A percentile compares a stretch with the other conserved stretches of the same genome.
Conservation (phyloP, 2,113 vertebrate species). For the Seriola rivoliana region DNA sequence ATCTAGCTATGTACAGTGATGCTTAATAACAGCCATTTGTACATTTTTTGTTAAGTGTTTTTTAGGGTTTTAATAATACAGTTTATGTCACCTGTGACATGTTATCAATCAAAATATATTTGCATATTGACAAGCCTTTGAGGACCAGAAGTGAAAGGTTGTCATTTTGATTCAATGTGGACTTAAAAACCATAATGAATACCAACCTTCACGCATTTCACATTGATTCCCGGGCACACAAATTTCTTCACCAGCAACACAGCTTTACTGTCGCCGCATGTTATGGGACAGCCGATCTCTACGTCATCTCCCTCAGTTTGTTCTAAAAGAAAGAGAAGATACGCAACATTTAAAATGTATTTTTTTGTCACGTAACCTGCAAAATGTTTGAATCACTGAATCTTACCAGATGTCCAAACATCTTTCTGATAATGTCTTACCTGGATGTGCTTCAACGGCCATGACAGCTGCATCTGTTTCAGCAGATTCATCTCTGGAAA, state of each 20-base stretch:
- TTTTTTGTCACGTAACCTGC: not conserved
- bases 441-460: constrained; percentile 89
- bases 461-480: constrained; percentile 90
- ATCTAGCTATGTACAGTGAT: not conserved
- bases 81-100: not conserved
- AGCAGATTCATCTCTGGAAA: constrained; percentile 88
- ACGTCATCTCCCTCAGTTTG: constrained; percentile 90
- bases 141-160: not conserved
- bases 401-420: not conserved
- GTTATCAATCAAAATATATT: not conserved
- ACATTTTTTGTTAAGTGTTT: no score
- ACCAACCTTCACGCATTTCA: constrained; percentile 97
- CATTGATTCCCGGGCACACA: constrained; percentile 98
- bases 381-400: not conserved
- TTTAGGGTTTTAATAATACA: not conserved
- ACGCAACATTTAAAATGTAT: not conserved
- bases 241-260: constrained; percentile 97
- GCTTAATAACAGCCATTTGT: not conserved
- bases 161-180: not conserved
- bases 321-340: constrained; percentile 76
- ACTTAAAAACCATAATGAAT: not conserved
- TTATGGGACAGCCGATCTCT: constrained; percentile 95
- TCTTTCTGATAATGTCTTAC: constrained; percentile 55
- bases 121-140: not conserved
- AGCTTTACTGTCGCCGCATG: constrained; percentile 96